Percentiles rank a stretch among this genome's conserved stretches.
Conservation (phyloP, 2,888 invertebrate species). For the Chymomyza amoena region DNA sequence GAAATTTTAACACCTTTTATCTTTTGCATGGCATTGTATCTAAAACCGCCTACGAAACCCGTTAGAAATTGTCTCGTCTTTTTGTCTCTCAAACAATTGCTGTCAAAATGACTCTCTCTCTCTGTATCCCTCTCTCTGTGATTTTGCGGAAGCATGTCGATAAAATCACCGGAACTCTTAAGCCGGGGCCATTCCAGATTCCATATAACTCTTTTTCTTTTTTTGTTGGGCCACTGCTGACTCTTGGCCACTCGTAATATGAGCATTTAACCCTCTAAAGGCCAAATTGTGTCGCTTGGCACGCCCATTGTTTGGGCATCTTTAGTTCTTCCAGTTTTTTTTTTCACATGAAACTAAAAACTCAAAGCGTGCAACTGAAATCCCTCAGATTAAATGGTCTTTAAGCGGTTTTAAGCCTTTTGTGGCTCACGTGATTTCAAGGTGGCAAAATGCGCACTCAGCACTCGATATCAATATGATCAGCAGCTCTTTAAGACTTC, state of each 20-base stretch:
- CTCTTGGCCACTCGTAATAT: conserved; percentile 65
- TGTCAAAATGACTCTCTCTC: conserved; percentile 45
- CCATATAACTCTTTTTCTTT: conserved; percentile 54
- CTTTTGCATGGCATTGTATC: conserved; percentile 38
- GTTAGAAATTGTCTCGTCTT: conserved; percentile 37
- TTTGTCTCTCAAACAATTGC: conserved; percentile 55
- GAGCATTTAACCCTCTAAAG: conserved; percentile 61
- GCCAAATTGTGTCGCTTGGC: conserved; percentile 24
- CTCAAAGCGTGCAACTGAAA: conserved; percentile 45
- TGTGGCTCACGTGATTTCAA: conserved; percentile 60
- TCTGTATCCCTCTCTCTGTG: background rate
- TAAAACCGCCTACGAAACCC: conserved; percentile 47
- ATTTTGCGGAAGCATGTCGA: conserved; percentile 47
- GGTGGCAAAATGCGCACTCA: conserved; percentile 43
- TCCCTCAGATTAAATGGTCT: conserved; percentile 60
- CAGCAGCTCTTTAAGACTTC: conserved; percentile 20
- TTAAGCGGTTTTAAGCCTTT: conserved; percentile 70
- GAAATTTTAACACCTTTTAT: conserved; percentile 50
- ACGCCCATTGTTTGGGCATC: conserved; percentile 39
- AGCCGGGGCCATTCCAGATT: conserved; percentile 9
- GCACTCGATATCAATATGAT: conserved; percentile 38
- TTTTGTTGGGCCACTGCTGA: conserved; percentile 44
- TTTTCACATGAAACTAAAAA: conserved; percentile 66
- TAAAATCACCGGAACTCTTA: conserved; percentile 43
- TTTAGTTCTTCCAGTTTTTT: conserved; percentile 20